A percentile compares a stretch with the other conserved stretches of the same genome.
phyloP scores from a whole-genome alignment of 1,140 invertebrate genomes.

The Hylyphantes graminicola region DNA sequence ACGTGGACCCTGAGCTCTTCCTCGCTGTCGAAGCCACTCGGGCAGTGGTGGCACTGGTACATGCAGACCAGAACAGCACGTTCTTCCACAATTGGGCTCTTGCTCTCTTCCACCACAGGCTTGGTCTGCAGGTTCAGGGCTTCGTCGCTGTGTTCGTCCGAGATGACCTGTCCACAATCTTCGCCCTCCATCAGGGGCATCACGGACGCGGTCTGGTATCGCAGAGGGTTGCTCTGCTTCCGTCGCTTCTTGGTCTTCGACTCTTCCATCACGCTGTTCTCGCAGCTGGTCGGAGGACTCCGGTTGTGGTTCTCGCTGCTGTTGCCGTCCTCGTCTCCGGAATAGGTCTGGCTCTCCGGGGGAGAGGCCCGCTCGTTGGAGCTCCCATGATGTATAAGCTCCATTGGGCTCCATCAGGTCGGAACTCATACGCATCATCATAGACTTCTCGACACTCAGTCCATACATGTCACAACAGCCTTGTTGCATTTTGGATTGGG shows the following conservation, averaged over 20 bases:
- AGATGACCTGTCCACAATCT: conserved; percentile 11
- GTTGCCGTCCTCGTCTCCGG: conserved; percentile 57
- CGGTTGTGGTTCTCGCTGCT: conserved; percentile 54
- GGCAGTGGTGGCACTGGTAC: conserved; percentile 64
- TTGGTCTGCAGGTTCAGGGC: conserved; percentile 43
- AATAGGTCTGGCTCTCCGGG: conserved; percentile 39
- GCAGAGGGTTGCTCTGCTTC: conserved; percentile 67
- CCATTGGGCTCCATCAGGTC: conserved; percentile 56
- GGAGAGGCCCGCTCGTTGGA: conserved; percentile 44
- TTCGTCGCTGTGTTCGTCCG: conserved; percentile 43
- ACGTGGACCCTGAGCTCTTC: conserved; percentile 64
- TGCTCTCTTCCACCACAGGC: not conserved
- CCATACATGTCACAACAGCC: conserved; percentile 60
- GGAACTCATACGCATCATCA: conserved; percentile 54
- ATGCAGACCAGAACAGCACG: conserved; percentile 24
- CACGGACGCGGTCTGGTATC: conserved; percentile 57
- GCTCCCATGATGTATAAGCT: conserved; percentile 48
- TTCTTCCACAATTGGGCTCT: not conserved
- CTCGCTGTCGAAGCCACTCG: conserved; percentile 62
- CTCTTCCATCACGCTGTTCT: conserved; percentile 55
- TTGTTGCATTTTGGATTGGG: conserved; percentile 55
- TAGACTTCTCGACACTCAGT: conserved; percentile 52
- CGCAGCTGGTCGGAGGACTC: conserved; percentile 56
- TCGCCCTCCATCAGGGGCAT: conserved; percentile 49
- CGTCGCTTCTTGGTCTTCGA: conserved; percentile 66